Base-by-base conservation (phyloP, 92 coral and sea anemone species). In the Epizoanthus scotinus region DNA sequence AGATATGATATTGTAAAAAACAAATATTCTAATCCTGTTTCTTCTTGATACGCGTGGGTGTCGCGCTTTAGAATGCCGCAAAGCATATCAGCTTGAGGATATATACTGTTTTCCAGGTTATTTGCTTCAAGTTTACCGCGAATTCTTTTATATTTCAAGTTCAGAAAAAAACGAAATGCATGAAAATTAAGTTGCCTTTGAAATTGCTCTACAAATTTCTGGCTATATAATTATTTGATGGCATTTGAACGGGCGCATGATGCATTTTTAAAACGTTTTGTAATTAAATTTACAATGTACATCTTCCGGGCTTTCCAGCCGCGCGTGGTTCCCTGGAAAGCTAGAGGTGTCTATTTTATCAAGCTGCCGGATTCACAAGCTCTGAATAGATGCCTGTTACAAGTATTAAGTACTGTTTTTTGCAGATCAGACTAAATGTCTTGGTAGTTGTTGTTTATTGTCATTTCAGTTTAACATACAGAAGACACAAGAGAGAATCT, bases 1-100 rank as follows among this genome's bases (percentile, higher is more conserved):
- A 17, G 29, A 44, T 28, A 8, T 10, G 49, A 15, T 13, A 17
- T 61, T 1, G 5, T 61, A 61, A 25, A 63, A 63, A 28, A 10
- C 31, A 63, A 38, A 64, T 28, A 64, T 64, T 28, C 21, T 27
- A 64, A 18, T 38, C 69, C 31, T 27, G 15, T 18, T n/a, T 28
- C n/a, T 29, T 34, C 40, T 13, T 63, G 26, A 25, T 18, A 53
- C 14, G 61, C 63, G 78, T 71, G 78, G 61, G 58, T 50, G 58
- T 71, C 52, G 19, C 13, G 36, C 40, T 29, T 0, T 27, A 20
- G 20, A 29, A 29, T 1, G 69, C 69, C 31, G 27, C 5, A 5
- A 29, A 47, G 52, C 52, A 3, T 17, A 64, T 12, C 6, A 64
- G 20, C 36, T 29, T 19, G 42, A 29, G 8, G 29, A 18, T 17